Evolutionary conservation across 2,888 invertebrate species (phyloP), one percentile per base, ranked within the genome.

Genomic region (Scaptodrosophila latifasciaeformis): DNA sequence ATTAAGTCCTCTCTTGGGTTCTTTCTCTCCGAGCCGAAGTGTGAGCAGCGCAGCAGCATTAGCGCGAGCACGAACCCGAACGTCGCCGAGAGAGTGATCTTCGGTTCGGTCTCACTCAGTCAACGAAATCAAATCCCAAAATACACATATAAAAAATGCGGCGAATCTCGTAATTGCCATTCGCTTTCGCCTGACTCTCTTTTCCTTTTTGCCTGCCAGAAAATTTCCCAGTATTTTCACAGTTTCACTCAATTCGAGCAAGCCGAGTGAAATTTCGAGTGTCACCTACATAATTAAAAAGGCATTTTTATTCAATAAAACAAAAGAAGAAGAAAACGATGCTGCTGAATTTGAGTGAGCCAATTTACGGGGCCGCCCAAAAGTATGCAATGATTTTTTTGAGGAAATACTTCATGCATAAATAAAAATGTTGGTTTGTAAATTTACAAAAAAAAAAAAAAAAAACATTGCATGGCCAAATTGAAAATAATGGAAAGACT

Each of bases 151-250:
- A 49, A 46, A 62, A 51, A 56, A 45, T 54, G 48, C 59, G 59
- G 68, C 68, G 52, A 48, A 29, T 48, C 29, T 27, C 15, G 17
- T 65, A 62, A 30, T 2, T 42, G 24, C 24, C 24, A 24, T 7
- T 24, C 53, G 30, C 60, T 52, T 30, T 37, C 21, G 27, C 17
- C n/a, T 2, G 19, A 19, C 15, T 17, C 48, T 52, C 49, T 49
- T 35, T 40, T n/a, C n/a, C n/a, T n/a, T 31, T 30, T 12, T 15
- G 35, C 35, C 24, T 47, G 47, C 54, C 1, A 1, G n/a, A 12
- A 6, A 51, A 62, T 50, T 70, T 78, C 72, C 72, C 72, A 21
- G 24, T 78, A 75, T 72, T 78, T 43, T 61, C 39, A 1, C 45
- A n/a, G n/a, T n/a, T n/a, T 71, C 59, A 45, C 10, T 39, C 24